Conservation (phyloP, 2,113 vertebrate genomes). For the Panurus biarmicus region DNA sequence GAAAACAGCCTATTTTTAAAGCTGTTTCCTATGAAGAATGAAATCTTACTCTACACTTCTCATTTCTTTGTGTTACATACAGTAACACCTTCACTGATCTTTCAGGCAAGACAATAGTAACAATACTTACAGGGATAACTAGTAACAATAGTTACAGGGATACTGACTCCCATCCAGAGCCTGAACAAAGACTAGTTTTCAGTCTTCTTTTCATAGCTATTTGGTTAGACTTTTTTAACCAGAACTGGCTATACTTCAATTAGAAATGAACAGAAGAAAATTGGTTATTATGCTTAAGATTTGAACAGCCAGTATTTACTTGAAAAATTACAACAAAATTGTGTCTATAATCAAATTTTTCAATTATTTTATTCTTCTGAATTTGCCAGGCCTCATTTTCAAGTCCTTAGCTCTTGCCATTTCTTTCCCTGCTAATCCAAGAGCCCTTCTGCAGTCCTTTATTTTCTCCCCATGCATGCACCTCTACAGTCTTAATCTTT, state of each 20-base stretch:
- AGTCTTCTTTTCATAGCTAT: background rate
- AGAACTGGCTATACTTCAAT: background rate
- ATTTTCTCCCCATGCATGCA: conserved; percentile 40
- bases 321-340: background rate
- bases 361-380: conserved; percentile 2
- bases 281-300: background rate
- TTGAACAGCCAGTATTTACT: background rate
- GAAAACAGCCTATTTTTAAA: background rate
- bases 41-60: background rate
- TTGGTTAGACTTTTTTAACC: background rate
- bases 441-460: background rate
- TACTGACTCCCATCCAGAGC: background rate
- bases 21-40: background rate
- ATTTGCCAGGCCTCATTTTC: conserved; percentile 1
- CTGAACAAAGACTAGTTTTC: background rate
- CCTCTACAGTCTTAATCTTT: background rate
- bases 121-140: background rate
- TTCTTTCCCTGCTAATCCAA: background rate
- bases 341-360: background rate
- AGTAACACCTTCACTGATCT: background rate
- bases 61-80: background rate
- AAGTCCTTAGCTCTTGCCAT: background rate
- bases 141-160: background rate
- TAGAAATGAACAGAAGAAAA: background rate
- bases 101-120: background rate